A percentile compares a stretch with the other conserved stretches of the same genome.
phyloP scores from a whole-genome alignment of 2,888 invertebrate genomes.

The Eilema depressum region DNA sequence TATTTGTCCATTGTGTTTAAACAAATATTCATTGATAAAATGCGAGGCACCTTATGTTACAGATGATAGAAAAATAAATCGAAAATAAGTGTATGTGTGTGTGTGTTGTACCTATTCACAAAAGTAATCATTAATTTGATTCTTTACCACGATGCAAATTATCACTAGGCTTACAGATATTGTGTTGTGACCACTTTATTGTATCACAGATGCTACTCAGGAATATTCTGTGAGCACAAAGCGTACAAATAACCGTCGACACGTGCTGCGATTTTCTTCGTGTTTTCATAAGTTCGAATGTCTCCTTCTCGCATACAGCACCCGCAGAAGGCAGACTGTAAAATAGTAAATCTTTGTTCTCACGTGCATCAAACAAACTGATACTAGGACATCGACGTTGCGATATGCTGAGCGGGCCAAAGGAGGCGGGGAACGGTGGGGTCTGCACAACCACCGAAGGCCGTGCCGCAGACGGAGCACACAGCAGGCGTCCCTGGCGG shows the following conservation, averaged over 20 bases:
- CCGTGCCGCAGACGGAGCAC: slow-evolving; percentile 68
- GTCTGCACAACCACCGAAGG: slow-evolving; percentile 74
- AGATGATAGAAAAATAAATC: slow-evolving; percentile 77
- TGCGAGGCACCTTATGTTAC: slow-evolving; percentile 39
- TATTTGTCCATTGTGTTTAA: not conserved
- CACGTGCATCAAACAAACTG: slow-evolving; percentile 85
- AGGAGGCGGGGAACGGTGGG: slow-evolving; percentile 84
- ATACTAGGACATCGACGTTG: slow-evolving; percentile 83
- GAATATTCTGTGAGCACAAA: slow-evolving; percentile 81
- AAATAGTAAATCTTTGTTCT: slow-evolving; percentile 86
- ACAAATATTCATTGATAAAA: slow-evolving; percentile 14
- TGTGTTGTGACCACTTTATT: slow-evolving; percentile 84
- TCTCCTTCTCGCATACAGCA: slow-evolving; percentile 95
- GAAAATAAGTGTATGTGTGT: slow-evolving; percentile 32
- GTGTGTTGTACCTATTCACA: slow-evolving; percentile 73
- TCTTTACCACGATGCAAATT: slow-evolving; percentile 77
- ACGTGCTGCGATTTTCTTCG: slow-evolving; percentile 81
- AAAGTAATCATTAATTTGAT: slow-evolving; percentile 74
- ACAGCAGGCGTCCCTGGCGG: slow-evolving; percentile 63
- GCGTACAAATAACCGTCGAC: slow-evolving; percentile 78
- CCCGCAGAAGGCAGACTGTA: slow-evolving; percentile 92
- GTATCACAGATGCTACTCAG: slow-evolving; percentile 85
- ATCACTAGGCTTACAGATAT: slow-evolving; percentile 82
- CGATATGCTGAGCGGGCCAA: slow-evolving; percentile 78
- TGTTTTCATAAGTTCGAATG: slow-evolving; percentile 86